These are phyloP conservation scores for Adrianichthys oophorus DNA, from an alignment of 2,797 vertebrate genomes.

Conservation along the genomic window DNA sequence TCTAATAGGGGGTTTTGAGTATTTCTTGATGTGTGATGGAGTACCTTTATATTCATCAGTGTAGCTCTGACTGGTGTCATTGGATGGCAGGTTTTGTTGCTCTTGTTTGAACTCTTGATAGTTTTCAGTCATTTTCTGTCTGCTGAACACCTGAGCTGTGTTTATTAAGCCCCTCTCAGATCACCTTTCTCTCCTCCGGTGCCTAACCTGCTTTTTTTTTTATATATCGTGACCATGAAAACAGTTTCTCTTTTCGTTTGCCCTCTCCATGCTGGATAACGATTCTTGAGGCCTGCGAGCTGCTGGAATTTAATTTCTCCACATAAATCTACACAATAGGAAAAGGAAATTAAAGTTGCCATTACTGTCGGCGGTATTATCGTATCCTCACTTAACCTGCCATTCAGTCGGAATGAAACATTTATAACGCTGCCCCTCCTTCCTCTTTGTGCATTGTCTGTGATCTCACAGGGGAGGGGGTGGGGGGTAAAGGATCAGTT, in stretches of 20 bases:
- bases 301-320: slow-evolving; percentile 81
- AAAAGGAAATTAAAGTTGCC: slow-evolving; percentile 85
- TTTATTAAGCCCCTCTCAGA: slow-evolving; percentile 57
- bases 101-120: slow-evolving; percentile 11
- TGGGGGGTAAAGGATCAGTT: slow-evolving; percentile 12
- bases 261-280: slow-evolving; percentile 49
- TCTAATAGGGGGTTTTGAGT: too few species aligned
- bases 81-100: too few species aligned
- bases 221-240: slow-evolving; percentile 69
- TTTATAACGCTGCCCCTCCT: slow-evolving; percentile 63
- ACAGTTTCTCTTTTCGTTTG: slow-evolving; percentile 48
- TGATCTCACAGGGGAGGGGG: slow-evolving; percentile 27
- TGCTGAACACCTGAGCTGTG: slow-evolving; percentile 57
- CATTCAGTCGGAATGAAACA: slow-evolving; percentile 81
- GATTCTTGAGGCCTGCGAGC: slow-evolving; percentile 74
- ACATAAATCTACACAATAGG: slow-evolving; percentile 82
- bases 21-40: too few species aligned
- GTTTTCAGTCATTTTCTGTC: slow-evolving; percentile 22
- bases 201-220: slow-evolving; percentile 65
- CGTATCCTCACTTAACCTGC: slow-evolving; percentile 83
- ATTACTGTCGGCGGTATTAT: slow-evolving; percentile 81
- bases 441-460: slow-evolving; percentile 18
- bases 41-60: too few species aligned
- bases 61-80: too few species aligned
- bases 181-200: slow-evolving; percentile 47